Percentiles rank a stretch among this genome's conserved stretches.
These are phyloP conservation scores for Melikaiella ostensackeni DNA, from an alignment of 2,888 invertebrate species.

Conservation along the genomic window DNA sequence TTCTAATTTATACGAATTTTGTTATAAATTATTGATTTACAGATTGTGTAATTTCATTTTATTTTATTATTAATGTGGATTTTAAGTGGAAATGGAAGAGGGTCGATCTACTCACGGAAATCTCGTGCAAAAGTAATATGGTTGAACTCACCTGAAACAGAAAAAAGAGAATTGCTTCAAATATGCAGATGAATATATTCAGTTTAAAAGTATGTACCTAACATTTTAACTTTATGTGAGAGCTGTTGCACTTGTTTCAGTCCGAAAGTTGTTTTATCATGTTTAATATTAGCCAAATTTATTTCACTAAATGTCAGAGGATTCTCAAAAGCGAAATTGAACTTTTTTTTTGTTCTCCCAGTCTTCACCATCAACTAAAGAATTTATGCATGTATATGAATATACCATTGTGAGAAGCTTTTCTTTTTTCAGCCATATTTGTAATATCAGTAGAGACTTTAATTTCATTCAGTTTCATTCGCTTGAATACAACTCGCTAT, in stretches of 20 bases:
- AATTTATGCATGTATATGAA: neutral
- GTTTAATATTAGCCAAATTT: neutral
- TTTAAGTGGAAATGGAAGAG: neutral
- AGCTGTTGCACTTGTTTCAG: neutral
- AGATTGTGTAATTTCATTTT: too few relatives aligned
- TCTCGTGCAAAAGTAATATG: neutral
- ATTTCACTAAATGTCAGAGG: neutral
- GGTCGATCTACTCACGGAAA: neutral
- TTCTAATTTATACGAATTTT: too few relatives aligned
- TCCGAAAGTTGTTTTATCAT: neutral
- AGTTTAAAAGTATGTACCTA: neutral
- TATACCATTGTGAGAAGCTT: neutral
- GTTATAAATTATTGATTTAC: too few relatives aligned
- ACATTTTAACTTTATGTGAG: neutral
- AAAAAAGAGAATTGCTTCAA: neutral
- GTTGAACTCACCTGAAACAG: conserved; percentile 25
- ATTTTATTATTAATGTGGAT: too few relatives aligned
- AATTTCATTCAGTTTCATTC: neutral
- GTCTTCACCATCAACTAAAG: neutral
- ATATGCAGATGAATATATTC: neutral
- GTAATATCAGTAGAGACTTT: conserved; percentile 6
- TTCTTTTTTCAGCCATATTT: neutral
- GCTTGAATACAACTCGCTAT: neutral
- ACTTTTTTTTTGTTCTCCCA: neutral
- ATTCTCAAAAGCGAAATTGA: neutral